Evolutionary conservation across 2,113 vertebrate species (phyloP).

Genomic region (Crotalus helleri): DNA sequence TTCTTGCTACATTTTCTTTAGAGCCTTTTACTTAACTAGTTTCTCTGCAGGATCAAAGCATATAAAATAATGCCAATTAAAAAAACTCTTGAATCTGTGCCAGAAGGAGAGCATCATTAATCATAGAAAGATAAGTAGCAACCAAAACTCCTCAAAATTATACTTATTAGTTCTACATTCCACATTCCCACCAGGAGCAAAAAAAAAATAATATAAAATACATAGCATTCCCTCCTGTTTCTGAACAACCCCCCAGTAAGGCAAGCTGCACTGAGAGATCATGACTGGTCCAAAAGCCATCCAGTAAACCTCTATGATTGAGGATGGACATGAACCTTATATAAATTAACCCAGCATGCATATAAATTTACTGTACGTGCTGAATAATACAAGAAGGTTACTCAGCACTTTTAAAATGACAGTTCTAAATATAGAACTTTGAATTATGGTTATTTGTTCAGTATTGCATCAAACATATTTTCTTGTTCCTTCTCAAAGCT

Average conservation of each 20-base stretch:
- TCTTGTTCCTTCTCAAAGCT: constrained; percentile 25
- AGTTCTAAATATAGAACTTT: background rate
- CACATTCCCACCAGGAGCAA: background rate
- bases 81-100: background rate
- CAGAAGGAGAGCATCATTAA: background rate
- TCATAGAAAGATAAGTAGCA: background rate
- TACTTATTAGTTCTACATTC: background rate
- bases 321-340: background rate
- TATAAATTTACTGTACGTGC: background rate
- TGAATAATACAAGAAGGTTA: background rate
- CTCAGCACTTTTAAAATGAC: background rate
- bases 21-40: background rate
- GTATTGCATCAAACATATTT: constrained; percentile 25
- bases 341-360: background rate
- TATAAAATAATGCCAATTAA: background rate
- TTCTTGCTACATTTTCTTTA: background rate
- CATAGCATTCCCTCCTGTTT: background rate
- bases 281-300: background rate
- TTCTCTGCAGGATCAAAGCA: background rate
- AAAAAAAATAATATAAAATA: background rate
- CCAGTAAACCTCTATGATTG: background rate
- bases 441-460: constrained; percentile 21
- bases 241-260: background rate
- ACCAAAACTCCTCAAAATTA: background rate
- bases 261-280: background rate